Percentiles rank a stretch among this genome's conserved stretches.
Conservation (phyloP, 2,797 vertebrate genomes). For the Crenuchus spilurus region DNA sequence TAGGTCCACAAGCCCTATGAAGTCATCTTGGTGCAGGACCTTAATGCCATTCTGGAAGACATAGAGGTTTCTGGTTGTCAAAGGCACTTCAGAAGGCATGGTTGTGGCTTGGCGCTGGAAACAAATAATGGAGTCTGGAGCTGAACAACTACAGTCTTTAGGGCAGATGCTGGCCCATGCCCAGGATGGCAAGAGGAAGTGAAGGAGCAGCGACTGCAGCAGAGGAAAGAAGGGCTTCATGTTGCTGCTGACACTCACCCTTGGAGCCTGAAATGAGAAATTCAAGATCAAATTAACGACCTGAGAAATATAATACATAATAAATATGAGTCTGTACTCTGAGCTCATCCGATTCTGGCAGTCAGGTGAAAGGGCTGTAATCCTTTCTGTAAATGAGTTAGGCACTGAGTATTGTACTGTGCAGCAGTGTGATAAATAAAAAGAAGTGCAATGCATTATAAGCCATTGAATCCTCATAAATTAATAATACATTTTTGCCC, state of each 20-base stretch:
- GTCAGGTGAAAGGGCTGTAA: too few species aligned
- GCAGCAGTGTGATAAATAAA: too few species aligned
- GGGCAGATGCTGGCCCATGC: conserved; percentile 78
- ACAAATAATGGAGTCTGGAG: conserved; percentile 83
- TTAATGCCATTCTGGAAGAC: conserved; percentile 89
- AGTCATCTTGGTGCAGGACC: conserved; percentile 81
- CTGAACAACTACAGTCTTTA: conserved; percentile 81
- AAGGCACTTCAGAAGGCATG: conserved; percentile 80
- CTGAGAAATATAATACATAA: conserved; percentile 25
- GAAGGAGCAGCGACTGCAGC: conserved; percentile 70
- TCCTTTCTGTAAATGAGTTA: too few species aligned
- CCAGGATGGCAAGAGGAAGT: conserved; percentile 61
- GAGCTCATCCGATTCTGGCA: too few species aligned
- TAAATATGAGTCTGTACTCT: neutral
- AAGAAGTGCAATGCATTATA: too few species aligned
- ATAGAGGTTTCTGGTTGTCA: conserved; percentile 79
- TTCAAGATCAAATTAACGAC: conserved; percentile 42
- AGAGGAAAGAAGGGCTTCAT: conserved; percentile 72
- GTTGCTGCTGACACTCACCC: conserved; percentile 59
- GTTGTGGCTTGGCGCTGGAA: conserved; percentile 76
- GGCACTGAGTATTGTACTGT: too few species aligned
- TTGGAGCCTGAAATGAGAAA: conserved; percentile 66
- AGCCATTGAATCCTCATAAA: too few species aligned
- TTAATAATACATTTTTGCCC: too few species aligned
- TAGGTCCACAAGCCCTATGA: conserved; percentile 78